These are phyloP conservation scores for Pterostichus madidus DNA, from an alignment of 2,888 invertebrate species.

Conservation along the genomic window DNA sequence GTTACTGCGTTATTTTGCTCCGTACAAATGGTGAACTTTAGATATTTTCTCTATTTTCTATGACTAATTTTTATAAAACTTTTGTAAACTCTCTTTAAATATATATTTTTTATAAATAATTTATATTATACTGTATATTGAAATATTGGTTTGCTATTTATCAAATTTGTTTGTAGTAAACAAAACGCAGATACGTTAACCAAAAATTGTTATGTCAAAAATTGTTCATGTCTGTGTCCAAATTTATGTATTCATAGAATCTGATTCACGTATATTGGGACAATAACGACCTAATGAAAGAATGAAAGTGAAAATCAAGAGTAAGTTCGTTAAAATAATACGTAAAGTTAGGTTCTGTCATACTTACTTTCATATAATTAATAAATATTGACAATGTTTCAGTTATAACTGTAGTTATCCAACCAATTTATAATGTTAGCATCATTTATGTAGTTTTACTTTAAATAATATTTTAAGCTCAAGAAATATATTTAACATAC, in stretches of 20 bases:
- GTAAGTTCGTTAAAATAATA: conserved; percentile 75
- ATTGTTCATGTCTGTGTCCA: conserved; percentile 35
- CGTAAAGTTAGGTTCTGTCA: too few relatives aligned
- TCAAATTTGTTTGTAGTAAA: neutral
- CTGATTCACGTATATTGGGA: neutral
- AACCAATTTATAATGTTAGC: conserved; percentile 24
- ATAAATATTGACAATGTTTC: too few relatives aligned
- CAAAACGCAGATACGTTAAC: conserved; percentile 4
- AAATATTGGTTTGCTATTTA: neutral
- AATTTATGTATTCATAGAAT: conserved; percentile 65
- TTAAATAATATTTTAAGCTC: neutral
- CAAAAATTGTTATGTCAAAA: conserved; percentile 23
- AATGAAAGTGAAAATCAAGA: conserved; percentile 84
- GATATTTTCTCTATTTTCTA: neutral
- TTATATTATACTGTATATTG: neutral
- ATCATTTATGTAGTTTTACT: neutral
- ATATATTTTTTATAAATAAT: neutral
- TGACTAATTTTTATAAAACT: neutral
- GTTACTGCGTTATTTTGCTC: neutral
- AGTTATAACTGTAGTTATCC: neutral
- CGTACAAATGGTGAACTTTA: neutral
- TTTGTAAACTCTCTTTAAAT: neutral
- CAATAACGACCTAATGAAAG: conserved; percentile 69
- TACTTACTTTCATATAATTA: too few relatives aligned
- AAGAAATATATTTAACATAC: conserved; percentile 12